Percentiles rank a stretch among this genome's conserved stretches.
phyloP scores from a whole-genome alignment of 2,113 vertebrate species.

The Ctenodactylus gundi region DNA sequence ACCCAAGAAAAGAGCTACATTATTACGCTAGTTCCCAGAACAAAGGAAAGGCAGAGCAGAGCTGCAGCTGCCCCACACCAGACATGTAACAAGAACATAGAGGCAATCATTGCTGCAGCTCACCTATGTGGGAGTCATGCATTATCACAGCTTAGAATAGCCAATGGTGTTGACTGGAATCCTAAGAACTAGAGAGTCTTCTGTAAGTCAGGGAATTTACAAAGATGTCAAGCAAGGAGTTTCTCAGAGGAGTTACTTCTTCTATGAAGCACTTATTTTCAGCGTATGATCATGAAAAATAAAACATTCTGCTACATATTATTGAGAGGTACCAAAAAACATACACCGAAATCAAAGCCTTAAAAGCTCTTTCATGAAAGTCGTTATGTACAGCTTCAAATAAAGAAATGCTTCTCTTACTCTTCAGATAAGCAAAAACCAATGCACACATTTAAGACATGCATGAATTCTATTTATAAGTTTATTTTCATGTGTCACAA shows the following conservation, averaged over 20 bases:
- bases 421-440: neutral
- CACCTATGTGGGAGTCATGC: neutral
- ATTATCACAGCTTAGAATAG: neutral
- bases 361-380: neutral
- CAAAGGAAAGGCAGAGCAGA: neutral
- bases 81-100: neutral
- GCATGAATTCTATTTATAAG: neutral
- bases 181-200: neutral
- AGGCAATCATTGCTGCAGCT: neutral
- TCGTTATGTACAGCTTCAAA: neutral
- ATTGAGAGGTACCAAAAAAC: neutral
- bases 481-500: neutral
- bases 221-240: neutral
- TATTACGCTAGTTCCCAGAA: neutral
- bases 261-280: neutral
- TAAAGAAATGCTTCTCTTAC: constrained; percentile 1
- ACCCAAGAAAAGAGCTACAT: neutral
- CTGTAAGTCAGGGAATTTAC: neutral
- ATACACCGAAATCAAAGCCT: neutral
- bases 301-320: neutral
- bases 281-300: neutral
- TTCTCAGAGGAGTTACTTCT: neutral
- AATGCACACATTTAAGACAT: neutral
- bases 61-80: neutral
- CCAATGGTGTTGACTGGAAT: neutral